Percentiles rank a stretch among this genome's conserved stretches.
These are phyloP conservation scores for Hypothenemus hampei DNA, from an alignment of 1,140 invertebrate species.

Conservation along the genomic window DNA sequence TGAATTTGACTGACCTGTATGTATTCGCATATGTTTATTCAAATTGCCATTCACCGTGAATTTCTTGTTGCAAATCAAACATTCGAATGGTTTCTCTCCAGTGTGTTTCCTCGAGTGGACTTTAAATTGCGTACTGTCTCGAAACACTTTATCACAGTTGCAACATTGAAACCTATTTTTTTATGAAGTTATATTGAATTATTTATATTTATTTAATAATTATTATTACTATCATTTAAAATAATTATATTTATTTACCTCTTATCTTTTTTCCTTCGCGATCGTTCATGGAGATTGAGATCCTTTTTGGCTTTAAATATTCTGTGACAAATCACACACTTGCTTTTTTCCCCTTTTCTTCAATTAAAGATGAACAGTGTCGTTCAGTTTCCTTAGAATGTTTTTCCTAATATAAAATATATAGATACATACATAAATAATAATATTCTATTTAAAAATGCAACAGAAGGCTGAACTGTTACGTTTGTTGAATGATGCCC, in stretches of 20 bases:
- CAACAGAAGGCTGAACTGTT: too few species aligned
- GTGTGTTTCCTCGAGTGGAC: conserved; percentile 55
- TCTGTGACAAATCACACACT: conserved; percentile 31
- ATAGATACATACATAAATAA: too few species aligned
- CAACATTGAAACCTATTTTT: conserved; percentile 32
- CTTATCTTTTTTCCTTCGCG: conserved; percentile 22
- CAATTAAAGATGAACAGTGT: too few species aligned
- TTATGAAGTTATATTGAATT: background rate
- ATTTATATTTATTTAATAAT: background rate
- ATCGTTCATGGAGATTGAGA: conserved; percentile 25
- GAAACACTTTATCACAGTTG: conserved; percentile 35
- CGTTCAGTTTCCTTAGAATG: too few species aligned
- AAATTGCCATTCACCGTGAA: conserved; percentile 42
- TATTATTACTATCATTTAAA: background rate
- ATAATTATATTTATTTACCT: conserved; percentile 10
- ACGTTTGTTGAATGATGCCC: too few species aligned
- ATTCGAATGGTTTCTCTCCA: conserved; percentile 73
- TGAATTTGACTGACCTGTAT: conserved; percentile 29
- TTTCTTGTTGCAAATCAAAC: conserved; percentile 69
- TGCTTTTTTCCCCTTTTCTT: conserved; percentile 25
- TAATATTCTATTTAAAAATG: too few species aligned
- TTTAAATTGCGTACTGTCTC: conserved; percentile 38
- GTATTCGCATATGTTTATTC: conserved; percentile 39
- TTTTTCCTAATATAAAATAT: too few species aligned
- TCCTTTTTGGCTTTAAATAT: conserved; percentile 17